phyloP scores from a whole-genome alignment of 2,797 vertebrate genomes.

The Pogonophryne albipinna region DNA sequence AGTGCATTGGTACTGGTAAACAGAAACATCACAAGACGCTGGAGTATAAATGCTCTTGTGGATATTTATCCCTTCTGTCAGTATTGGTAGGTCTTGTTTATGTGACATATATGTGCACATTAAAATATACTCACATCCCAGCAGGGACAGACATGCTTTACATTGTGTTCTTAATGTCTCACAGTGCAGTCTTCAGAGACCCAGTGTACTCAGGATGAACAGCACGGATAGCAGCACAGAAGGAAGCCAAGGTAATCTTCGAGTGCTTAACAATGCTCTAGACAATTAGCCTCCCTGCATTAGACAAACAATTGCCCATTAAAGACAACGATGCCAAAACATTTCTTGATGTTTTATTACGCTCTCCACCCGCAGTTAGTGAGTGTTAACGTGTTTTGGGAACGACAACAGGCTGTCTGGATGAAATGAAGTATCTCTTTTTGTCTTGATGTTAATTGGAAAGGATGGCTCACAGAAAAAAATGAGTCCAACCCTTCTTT shows the following conservation, averaged over 20 bases:
- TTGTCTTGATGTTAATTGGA: slow-evolving; percentile 70
- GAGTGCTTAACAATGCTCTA: slow-evolving; percentile 72
- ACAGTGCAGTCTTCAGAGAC: slow-evolving; percentile 86
- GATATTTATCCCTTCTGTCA: slow-evolving; percentile 63
- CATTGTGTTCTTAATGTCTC: slow-evolving; percentile 82
- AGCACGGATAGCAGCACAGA: slow-evolving; percentile 84
- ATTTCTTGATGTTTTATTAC: slow-evolving; percentile 62
- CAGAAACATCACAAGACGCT: slow-evolving; percentile 74
- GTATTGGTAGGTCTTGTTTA: slow-evolving; percentile 65
- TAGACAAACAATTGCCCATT: slow-evolving; percentile 73
- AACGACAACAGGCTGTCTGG: slow-evolving; percentile 63
- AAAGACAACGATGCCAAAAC: slow-evolving; percentile 69
- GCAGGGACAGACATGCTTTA: slow-evolving; percentile 76
- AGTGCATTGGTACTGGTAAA: slow-evolving; percentile 71
- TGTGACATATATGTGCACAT: slow-evolving; percentile 80
- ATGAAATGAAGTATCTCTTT: slow-evolving; percentile 61
- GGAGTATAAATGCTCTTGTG: slow-evolving; percentile 70
- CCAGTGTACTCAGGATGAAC: slow-evolving; percentile 82
- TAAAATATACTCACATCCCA: slow-evolving; percentile 78
- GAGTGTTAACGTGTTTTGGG: slow-evolving; percentile 65
- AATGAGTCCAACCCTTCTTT: slow-evolving; percentile 65
- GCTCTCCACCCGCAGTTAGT: slow-evolving; percentile 55
- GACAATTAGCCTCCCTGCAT: slow-evolving; percentile 73
- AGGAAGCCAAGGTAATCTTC: slow-evolving; percentile 77
- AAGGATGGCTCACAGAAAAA: slow-evolving; percentile 70